Percentiles rank a stretch among this genome's conserved stretches.
Conservation (phyloP, 2,888 invertebrate species). For the Dynastes grantii region DNA sequence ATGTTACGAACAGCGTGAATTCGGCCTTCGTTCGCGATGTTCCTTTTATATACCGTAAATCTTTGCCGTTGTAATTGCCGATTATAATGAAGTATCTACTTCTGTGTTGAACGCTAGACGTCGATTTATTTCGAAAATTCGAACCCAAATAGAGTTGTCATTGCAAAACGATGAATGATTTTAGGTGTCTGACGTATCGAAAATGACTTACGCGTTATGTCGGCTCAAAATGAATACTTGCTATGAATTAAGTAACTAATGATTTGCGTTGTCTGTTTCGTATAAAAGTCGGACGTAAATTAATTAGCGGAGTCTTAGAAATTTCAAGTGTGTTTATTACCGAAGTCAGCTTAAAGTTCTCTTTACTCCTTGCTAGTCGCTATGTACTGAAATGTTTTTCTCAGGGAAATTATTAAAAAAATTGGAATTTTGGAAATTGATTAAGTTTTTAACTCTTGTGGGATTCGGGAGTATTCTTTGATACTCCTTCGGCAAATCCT, state of each 20-base stretch:
- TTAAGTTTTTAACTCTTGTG: no score
- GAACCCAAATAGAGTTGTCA: conserved; percentile 24
- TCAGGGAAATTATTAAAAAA: no score
- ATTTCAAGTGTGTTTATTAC: no score
- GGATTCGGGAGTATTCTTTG: no score
- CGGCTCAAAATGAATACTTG: background rate
- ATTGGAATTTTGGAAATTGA: no score
- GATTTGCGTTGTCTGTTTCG: conserved; percentile 11
- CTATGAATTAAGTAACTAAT: conserved; percentile 17
- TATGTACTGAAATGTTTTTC: no score
- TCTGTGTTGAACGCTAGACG: conserved; percentile 24
- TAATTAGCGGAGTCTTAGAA: background rate
- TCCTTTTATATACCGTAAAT: conserved; percentile 17
- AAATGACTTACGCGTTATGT: conserved; percentile 6
- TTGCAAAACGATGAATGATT: conserved; percentile 28
- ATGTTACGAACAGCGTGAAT: conserved; percentile 34
- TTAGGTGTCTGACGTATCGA: conserved; percentile 9
- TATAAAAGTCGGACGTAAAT: background rate
- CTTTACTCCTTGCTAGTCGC: no score
- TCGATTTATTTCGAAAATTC: conserved; percentile 21
- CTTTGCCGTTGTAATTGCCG: conserved; percentile 27
- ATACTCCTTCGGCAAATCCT: no score
- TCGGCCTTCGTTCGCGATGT: conserved; percentile 10
- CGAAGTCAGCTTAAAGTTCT: no score
- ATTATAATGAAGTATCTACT: conserved; percentile 37